phyloP scores from a whole-genome alignment of 2,888 invertebrate genomes.

The Entomobrya proxima region DNA sequence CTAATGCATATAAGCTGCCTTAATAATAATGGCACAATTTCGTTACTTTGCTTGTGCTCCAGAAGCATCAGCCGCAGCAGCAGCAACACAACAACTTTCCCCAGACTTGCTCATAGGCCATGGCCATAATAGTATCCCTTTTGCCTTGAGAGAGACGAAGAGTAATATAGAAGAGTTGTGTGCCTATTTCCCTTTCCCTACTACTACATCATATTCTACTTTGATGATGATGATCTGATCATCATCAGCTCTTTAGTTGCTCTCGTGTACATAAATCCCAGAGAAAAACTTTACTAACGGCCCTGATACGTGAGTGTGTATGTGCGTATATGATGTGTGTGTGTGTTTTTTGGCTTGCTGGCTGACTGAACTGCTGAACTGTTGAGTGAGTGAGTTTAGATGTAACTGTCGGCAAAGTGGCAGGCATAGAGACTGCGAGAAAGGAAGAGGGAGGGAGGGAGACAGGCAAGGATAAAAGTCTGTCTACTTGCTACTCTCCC shows the following conservation, averaged over 20 bases:
- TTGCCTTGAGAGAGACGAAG: too few relatives aligned
- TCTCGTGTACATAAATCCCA: conserved; percentile 21
- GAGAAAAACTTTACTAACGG: conserved; percentile 7
- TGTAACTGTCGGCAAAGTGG: conserved; percentile 37
- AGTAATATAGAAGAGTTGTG: too few relatives aligned
- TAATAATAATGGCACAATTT: conserved; percentile 15
- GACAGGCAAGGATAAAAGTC: not conserved
- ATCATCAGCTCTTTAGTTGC: conserved; percentile 58
- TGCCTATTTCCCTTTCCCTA: conserved; percentile 25
- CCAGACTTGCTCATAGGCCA: too few relatives aligned
- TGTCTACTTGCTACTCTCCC: conserved; percentile 18
- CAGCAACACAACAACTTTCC: too few relatives aligned
- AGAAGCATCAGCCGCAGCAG: too few relatives aligned
- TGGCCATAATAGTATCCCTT: too few relatives aligned
- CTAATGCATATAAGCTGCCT: not conserved
- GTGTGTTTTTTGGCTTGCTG: not conserved
- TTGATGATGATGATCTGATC: conserved; percentile 58
- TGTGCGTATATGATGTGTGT: not conserved
- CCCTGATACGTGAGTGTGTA: conserved; percentile 21
- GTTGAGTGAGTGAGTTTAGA: conserved; percentile 33
- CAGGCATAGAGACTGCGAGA: conserved; percentile 13
- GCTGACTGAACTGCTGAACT: conserved; percentile 1
- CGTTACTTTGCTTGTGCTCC: not conserved
- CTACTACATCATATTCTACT: conserved; percentile 47
- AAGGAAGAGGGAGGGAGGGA: not conserved